phyloP scores from a whole-genome alignment of 2,113 vertebrate genomes.

The Neopipo cinnamomea region DNA sequence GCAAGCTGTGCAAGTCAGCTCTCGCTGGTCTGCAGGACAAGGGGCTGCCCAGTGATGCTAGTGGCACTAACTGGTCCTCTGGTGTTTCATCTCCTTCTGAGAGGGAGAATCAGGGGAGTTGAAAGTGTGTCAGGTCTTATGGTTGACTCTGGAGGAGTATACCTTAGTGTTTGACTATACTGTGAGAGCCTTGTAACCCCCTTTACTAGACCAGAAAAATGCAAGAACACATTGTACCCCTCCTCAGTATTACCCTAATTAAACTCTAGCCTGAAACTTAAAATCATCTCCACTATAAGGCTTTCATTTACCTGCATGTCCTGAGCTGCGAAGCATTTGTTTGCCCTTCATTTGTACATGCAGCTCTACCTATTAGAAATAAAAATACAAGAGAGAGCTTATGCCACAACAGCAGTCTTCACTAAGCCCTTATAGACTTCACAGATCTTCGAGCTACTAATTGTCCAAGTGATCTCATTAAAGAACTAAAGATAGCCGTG shows the following conservation, averaged over 20 bases:
- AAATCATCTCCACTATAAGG: background rate
- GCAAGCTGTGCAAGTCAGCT: background rate
- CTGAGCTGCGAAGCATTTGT: background rate
- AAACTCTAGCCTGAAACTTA: background rate
- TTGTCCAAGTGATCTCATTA: conserved; percentile 62
- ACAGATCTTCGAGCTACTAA: conserved; percentile 1
- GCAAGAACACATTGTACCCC: background rate
- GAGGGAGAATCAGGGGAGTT: accelerated
- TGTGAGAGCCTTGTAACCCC: background rate
- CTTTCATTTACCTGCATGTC: background rate
- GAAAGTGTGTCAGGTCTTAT: background rate
- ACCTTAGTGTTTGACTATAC: background rate
- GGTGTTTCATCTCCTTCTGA: background rate
- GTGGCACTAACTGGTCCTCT: background rate
- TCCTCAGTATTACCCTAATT: background rate
- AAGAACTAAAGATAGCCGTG: conserved; percentile 59
- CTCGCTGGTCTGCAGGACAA: accelerated
- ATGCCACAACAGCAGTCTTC: background rate
- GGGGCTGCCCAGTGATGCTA: background rate
- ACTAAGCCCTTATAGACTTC: background rate
- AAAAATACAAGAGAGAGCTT: background rate
- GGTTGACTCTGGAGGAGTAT: background rate
- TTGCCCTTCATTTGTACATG: background rate
- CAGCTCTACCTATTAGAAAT: background rate
- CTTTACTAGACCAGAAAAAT: background rate